phyloP scores from a whole-genome alignment of 37 sponge, comb jelly and placozoan species.

The Spongia lamella region DNA sequence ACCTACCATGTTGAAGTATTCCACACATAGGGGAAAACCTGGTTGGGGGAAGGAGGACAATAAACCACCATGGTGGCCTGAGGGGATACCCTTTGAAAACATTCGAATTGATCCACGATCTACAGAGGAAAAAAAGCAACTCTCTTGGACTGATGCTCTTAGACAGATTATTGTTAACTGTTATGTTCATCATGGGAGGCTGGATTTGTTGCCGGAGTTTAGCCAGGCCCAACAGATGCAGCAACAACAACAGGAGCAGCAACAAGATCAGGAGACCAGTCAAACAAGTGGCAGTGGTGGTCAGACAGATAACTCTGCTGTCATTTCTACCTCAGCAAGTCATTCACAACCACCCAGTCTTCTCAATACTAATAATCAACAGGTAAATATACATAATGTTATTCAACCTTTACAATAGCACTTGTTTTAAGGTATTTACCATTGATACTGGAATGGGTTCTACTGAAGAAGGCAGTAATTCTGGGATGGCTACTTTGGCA shows the following conservation, averaged over 20 bases:
- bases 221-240: slow-evolving; percentile 19
- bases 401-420: too few relatives aligned
- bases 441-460: slow-evolving; percentile 68
- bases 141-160: slow-evolving; percentile 84
- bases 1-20: slow-evolving; percentile 82
- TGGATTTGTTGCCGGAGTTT: slow-evolving; percentile 83
- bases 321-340: too few relatives aligned
- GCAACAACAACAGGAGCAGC: background rate
- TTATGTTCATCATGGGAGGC: slow-evolving; percentile 72
- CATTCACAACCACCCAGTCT: too few relatives aligned
- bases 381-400: too few relatives aligned
- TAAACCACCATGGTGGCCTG: slow-evolving; percentile 93
- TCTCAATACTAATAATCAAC: too few relatives aligned
- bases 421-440: slow-evolving; percentile 53
- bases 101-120: slow-evolving; percentile 79
- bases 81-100: slow-evolving; percentile 85
- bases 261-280: background rate
- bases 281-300: too few relatives aligned
- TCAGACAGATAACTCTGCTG: too few relatives aligned
- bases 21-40: slow-evolving; percentile 86
- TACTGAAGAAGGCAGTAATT: slow-evolving; percentile 32
- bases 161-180: slow-evolving; percentile 75
- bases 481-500: slow-evolving; percentile 71
- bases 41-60: slow-evolving; percentile 91
- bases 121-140: slow-evolving; percentile 56